Evolutionary conservation across 2,888 invertebrate genomes (phyloP).

Genomic region (Drosophila seclusa): DNA sequence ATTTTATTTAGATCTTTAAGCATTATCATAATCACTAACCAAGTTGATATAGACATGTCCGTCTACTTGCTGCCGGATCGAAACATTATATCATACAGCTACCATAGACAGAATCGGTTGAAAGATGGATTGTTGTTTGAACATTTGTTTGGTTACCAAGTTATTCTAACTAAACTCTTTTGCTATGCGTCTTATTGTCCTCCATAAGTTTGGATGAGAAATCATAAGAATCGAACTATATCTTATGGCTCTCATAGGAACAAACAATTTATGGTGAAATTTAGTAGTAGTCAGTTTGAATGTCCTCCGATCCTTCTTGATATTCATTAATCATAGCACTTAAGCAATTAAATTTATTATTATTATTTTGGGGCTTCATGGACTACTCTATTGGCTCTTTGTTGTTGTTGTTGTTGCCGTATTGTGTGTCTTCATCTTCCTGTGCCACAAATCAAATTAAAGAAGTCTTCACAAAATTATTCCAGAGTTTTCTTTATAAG

Average conservation of each 20-base stretch:
- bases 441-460: neutral
- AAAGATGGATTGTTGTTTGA: neutral
- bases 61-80: neutral
- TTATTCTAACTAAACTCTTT: neutral
- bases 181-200: no score
- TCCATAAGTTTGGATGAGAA: neutral
- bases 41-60: neutral
- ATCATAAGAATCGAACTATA: neutral
- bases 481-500: neutral
- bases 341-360: neutral
- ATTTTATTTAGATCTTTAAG: neutral
- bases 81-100: no score
- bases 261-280: accelerated
- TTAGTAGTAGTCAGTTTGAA: neutral
- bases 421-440: neutral
- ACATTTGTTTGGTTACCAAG: neutral
- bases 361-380: neutral
- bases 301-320: neutral
- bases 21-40: neutral
- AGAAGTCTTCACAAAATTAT: neutral
- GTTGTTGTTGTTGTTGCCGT: no score
- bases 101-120: no score
- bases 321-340: neutral
- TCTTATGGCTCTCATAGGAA: neutral
- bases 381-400: no score